Evolutionary conservation across 2,113 vertebrate genomes (phyloP), one percentile per base, ranked within the genome.

Genomic region (Ceyx cyanopectus): DNA sequence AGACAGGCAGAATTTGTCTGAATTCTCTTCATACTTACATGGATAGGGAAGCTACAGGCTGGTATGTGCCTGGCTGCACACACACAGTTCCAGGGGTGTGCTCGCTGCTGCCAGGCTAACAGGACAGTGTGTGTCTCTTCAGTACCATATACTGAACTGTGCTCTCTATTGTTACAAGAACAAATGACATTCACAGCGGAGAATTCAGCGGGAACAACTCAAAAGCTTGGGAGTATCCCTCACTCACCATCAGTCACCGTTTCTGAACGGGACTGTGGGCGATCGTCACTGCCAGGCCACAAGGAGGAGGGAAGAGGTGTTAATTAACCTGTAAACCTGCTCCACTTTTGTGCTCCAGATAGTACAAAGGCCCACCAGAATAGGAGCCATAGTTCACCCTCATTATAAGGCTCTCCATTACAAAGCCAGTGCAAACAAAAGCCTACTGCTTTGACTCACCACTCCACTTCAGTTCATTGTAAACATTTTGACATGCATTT

Each of bases 401-500:
- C 84, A 84, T 94, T 94, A 94, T 56, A 89, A 94, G 50, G 51
- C 82, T 92, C 76, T 93, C 89, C 54, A 41, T 93, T 89, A 92
- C 94, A 93, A 92, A 94, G 91, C 32, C 89, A 4, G 26, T 10
- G 45, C 57, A 82, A 70, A 92, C 88, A 87, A 92, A 93, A 97
- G 87, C 73, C 66, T 21, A 22, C 69, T 60, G 67, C 74, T 82
- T 90, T 84, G 54, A 65, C 87, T 84, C 81, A 48, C 61, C 56
- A 78, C 57, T 75, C 78, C 89, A 90, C 89, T 89, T 73, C 69
- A 93, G 83, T 21, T 80, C 89, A 74, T 26, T 81, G 92, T 92
- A 97, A 97, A 97, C 94, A 96, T 96, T 97, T 89, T 94, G 94
- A 94, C 94, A 74, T 12, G 73, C 41, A 12, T 96, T 94, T 94